Evolutionary conservation across 2,888 invertebrate species (phyloP).

Genomic region (Criorhina ranunculi): DNA sequence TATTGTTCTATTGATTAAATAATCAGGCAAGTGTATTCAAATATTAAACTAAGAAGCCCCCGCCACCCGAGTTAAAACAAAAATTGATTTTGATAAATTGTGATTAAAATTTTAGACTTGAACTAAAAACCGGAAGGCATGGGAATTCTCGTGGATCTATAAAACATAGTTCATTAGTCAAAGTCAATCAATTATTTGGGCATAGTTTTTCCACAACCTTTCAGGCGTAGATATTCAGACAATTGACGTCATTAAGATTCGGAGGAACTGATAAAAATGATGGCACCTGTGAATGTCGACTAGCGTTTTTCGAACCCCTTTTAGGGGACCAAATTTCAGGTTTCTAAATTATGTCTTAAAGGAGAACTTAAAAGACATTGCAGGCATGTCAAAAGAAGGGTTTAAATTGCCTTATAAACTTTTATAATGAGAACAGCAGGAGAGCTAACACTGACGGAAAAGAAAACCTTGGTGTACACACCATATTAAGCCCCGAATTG

Average conservation of each 20-base stretch:
- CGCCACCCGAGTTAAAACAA: background rate
- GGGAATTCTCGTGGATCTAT: background rate
- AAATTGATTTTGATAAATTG: background rate
- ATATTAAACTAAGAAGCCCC: background rate
- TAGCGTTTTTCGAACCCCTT: too few relatives aligned
- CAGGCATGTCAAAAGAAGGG: too few relatives aligned
- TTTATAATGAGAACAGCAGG: too few relatives aligned
- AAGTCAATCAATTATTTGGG: conserved; percentile 1
- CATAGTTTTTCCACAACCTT: background rate
- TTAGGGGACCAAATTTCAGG: too few relatives aligned
- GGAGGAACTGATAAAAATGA: too few relatives aligned
- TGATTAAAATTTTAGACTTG: background rate
- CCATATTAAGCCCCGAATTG: too few relatives aligned
- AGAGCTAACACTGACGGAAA: too few relatives aligned
- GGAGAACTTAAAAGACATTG: too few relatives aligned
- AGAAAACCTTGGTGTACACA: too few relatives aligned
- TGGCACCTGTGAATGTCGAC: too few relatives aligned
- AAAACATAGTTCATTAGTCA: background rate
- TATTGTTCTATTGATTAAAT: conserved; percentile 1
- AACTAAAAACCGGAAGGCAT: background rate
- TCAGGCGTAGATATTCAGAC: background rate
- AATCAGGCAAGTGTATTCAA: conserved; percentile 5
- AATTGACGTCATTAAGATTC: background rate
- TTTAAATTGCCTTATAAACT: too few relatives aligned
- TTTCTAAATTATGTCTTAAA: too few relatives aligned